Conservation (phyloP, 2,113 vertebrate genomes). For the Henicopernis longicauda region DNA sequence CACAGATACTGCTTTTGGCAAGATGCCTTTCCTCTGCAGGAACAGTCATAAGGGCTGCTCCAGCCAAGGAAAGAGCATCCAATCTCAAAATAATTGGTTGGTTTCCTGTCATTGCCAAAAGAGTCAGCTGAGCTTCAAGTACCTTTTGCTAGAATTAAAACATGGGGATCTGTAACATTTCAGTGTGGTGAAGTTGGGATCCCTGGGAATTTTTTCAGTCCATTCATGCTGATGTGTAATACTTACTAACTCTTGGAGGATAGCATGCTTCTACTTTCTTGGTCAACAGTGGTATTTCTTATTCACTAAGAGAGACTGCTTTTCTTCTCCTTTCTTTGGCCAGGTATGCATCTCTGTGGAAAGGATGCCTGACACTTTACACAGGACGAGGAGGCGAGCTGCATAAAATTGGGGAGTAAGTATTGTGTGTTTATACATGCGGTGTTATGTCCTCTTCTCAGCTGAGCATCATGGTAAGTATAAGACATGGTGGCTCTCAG, state of each 20-base stretch:
- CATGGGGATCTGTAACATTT: background rate
- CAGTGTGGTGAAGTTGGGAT: background rate
- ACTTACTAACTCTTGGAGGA: background rate
- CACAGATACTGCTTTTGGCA: background rate
- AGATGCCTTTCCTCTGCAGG: background rate
- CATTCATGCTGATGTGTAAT: background rate
- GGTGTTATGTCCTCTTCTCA: background rate
- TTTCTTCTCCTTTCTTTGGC: background rate
- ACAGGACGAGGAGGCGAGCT: slow-evolving; percentile 95
- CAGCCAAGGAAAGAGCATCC: background rate
- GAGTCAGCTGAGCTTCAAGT: background rate
- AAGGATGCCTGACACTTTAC: slow-evolving; percentile 95
- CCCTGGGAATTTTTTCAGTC: background rate
- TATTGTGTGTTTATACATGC: slow-evolving; percentile 10
- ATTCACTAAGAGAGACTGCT: background rate
- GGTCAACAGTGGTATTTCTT: background rate
- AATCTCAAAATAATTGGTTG: background rate
- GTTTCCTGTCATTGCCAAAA: background rate
- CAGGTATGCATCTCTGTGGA: slow-evolving; percentile 98
- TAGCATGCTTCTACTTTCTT: background rate
- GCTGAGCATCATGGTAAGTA: background rate
- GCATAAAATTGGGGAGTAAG: slow-evolving; percentile 99
- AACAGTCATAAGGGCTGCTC: background rate
- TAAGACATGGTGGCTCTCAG: background rate
- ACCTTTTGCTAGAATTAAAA: background rate